Base-by-base conservation (phyloP, 1,140 invertebrate species). In the Propsilocerus akamusi region DNA sequence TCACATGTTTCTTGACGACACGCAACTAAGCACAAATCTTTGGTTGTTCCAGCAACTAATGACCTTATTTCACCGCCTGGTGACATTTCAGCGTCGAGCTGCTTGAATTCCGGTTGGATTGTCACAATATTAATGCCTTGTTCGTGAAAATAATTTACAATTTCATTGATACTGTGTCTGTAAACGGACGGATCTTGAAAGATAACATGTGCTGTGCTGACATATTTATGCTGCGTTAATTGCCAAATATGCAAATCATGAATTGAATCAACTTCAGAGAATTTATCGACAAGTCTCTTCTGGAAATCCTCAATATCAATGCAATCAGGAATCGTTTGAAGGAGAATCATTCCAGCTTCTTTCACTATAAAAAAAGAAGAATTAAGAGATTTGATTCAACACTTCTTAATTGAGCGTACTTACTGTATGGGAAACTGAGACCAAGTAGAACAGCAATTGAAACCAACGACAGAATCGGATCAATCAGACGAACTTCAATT, bases 201-300 rank as follows among this genome's bases (percentile, higher is more conserved):
- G 56, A 81, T 78, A 17, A 84, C 77, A 58, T 84, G 81, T n/a
- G 74, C 77, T 0, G 81, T 83, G 3, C 77, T 78, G 47, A 83
- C 77, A 17, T 80, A 74, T 67, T 81, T 78, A 24, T 72, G 67
- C 10, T 75, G 73, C 0, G 80, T 82, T 28, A 88, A 61, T 53
- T 83, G 77, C 85, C 85, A 88, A 4, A 88, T 75, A 54, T 88
- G 85, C 12, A 88, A 70, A 63, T 89, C 84, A 55, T 89, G 85
- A 11, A 88, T 75, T 55, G 82, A 83, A 0, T 83, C 68, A 34
- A 88, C 80, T 46, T 78, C 78, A 0, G 85, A 84, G 65, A 93
- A 92, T 58, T 76, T 72, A 49, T 69, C 64, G 0, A 79, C 59
- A 10, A 87, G 58, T 53, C 80, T 71, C 23, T 67, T 68, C 52